Percentiles rank a stretch among this genome's conserved stretches.
phyloP scores from a whole-genome alignment of 2,888 invertebrate genomes.

The Octodonta nipae region DNA sequence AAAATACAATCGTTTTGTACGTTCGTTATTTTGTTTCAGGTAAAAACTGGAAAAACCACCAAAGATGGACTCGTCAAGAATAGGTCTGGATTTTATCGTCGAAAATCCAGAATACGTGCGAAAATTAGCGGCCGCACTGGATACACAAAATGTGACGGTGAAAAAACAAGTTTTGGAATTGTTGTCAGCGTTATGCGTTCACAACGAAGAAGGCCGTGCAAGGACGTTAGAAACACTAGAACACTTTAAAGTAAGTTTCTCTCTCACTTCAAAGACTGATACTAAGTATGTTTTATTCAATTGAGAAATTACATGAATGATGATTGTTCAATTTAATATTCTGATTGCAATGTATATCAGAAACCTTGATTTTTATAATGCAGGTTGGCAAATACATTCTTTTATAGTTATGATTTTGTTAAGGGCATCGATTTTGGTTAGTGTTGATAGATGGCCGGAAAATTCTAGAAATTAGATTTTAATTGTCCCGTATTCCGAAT shows the following conservation, averaged over 20 bases:
- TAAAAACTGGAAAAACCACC: no score
- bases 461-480: no score
- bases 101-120: constrained; percentile 84
- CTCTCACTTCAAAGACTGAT: neutral
- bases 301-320: neutral
- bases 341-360: neutral
- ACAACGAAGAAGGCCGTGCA: constrained; percentile 79
- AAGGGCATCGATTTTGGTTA: no score
- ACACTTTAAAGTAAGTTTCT: constrained; percentile 65
- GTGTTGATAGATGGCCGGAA: no score
- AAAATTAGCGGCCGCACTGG: constrained; percentile 83
- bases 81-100: constrained; percentile 87
- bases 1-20: no score
- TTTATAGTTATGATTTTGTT: no score
- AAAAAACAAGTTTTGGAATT: constrained; percentile 96
- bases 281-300: neutral
- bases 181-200: constrained; percentile 84
- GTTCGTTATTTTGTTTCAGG: no score
- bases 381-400: no score
- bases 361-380: no score
- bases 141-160: constrained; percentile 77
- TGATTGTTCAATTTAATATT: neutral
- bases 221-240: constrained; percentile 81
- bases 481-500: no score
- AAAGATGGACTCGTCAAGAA: constrained; percentile 65